A percentile compares a stretch with the other conserved stretches of the same genome.
Evolutionary conservation across 2,888 invertebrate genomes (phyloP).

Genomic region (Alcis repandata): DNA sequence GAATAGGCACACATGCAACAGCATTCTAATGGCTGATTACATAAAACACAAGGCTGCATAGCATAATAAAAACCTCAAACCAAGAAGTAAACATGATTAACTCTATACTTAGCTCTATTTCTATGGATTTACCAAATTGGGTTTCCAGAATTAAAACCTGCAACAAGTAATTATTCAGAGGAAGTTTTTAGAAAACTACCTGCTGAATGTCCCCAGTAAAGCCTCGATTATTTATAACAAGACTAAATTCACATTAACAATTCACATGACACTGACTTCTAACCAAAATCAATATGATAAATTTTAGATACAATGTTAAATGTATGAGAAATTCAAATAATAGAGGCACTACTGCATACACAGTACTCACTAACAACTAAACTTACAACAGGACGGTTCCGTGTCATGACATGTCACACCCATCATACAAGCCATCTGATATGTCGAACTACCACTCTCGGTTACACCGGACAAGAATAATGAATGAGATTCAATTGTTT

Average conservation of each 20-base stretch:
- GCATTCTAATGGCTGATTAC: slow-evolving; percentile 2
- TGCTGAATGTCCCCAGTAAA: slow-evolving; percentile 23
- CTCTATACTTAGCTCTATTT: not conserved
- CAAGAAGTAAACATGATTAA: not conserved
- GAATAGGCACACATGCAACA: not conserved
- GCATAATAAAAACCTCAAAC: slow-evolving; percentile 2
- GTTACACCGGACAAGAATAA: slow-evolving; percentile 38
- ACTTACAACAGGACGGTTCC: slow-evolving; percentile 79
- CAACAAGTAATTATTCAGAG: slow-evolving; percentile 20
- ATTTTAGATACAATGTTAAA: not conserved
- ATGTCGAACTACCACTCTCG: slow-evolving; percentile 65
- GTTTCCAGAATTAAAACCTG: slow-evolving; percentile 3
- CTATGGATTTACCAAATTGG: slow-evolving; percentile 6
- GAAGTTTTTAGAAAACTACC: slow-evolving; percentile 38
- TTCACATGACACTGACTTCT: no score
- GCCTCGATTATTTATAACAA: slow-evolving; percentile 26
- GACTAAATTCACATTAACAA: not conserved
- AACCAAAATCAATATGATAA: not conserved
- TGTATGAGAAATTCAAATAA: slow-evolving; percentile 16
- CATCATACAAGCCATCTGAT: slow-evolving; percentile 67
- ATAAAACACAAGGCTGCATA: slow-evolving; percentile 18
- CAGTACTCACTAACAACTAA: slow-evolving; percentile 43
- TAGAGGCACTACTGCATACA: slow-evolving; percentile 36
- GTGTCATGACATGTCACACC: slow-evolving; percentile 56
- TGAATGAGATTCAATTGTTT: slow-evolving; percentile 36